Evolutionary conservation across 2,888 invertebrate genomes (phyloP), one percentile per base, ranked within the genome.

Genomic region (Amphipoea oculea): DNA sequence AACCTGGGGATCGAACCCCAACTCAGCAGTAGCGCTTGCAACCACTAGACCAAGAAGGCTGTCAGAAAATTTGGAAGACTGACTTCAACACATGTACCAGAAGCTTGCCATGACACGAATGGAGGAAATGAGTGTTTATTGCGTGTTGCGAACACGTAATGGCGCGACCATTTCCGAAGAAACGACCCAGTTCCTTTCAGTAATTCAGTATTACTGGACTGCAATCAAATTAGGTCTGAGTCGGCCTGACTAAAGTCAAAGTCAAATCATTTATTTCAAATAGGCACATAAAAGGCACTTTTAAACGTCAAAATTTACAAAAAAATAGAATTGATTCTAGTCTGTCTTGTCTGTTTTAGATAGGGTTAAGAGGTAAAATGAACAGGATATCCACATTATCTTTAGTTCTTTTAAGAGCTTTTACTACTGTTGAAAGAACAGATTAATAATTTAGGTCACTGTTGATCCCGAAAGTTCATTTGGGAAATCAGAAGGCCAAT

Each of bases 31-130:
- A n/a, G 17, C n/a, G 1, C 11, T 71, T 14, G 1, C 29, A 81
- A 63, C 6, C 17, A 11, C 17, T 45, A 40, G 0, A 40, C 29
- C 29, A 40, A 17, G 1, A n/a, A 54, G 6, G 4, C 9, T 14
- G 5, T 29, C 23, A n/a, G 29, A 20, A 12, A 57, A 57, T 82
- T 66, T n/a, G 11, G 14, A 36, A 72, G 71, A 36, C 76, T n/a
- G 45, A 54, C 36, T 36, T 17, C 62, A 69, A 6, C 51, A 9
- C 63, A 23, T 76, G 80, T 77, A 82, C 83, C 85, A 83, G 85
- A 85, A 85, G 42, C 48, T 40, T 12, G 36, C 12, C 29, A 40
- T 54, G 45, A 29, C 72, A 85, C 65, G 76, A 70, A 72, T 45
- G 12, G 45, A 73, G 82, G 85, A 83, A 85, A 77, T 62, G 62